These are phyloP conservation scores for Marmota flaviventris DNA, from an alignment of 2,113 vertebrate species.

Conservation along the genomic window DNA sequence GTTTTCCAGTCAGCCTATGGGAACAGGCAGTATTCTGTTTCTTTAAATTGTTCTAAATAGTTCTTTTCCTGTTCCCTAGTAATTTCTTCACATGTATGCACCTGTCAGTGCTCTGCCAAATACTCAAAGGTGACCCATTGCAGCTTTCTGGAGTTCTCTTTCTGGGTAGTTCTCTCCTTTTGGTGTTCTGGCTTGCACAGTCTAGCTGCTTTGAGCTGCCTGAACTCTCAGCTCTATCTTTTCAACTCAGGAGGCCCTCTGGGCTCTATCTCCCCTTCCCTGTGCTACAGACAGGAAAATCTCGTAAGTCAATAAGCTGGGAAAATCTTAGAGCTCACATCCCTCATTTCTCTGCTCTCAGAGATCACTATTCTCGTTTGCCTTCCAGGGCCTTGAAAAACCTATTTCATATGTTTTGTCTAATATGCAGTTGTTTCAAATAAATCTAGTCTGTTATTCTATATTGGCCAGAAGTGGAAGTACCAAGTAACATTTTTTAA, in stretches of 20 bases:
- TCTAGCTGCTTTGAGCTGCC: neutral
- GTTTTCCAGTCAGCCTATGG: neutral
- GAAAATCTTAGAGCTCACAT: neutral
- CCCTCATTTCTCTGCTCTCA: neutral
- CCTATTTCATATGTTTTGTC: neutral
- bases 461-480: neutral
- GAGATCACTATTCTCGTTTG: neutral
- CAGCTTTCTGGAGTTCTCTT: neutral
- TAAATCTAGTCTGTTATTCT: neutral
- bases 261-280: neutral
- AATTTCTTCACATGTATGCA: neutral
- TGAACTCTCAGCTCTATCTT: neutral
- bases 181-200: neutral
- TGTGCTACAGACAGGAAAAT: neutral
- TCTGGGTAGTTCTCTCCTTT: neutral
- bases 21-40: neutral
- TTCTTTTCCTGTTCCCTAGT: neutral
- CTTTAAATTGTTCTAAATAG: neutral
- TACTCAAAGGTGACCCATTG: neutral
- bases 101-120: neutral
- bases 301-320: neutral
- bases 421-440: neutral
- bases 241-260: neutral
- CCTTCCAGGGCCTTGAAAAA: neutral
- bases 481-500: constrained; percentile 6